Evolutionary conservation across 2,113 vertebrate genomes (phyloP), one percentile per base, ranked within the genome.

Genomic region (Zosterops japonicus): DNA sequence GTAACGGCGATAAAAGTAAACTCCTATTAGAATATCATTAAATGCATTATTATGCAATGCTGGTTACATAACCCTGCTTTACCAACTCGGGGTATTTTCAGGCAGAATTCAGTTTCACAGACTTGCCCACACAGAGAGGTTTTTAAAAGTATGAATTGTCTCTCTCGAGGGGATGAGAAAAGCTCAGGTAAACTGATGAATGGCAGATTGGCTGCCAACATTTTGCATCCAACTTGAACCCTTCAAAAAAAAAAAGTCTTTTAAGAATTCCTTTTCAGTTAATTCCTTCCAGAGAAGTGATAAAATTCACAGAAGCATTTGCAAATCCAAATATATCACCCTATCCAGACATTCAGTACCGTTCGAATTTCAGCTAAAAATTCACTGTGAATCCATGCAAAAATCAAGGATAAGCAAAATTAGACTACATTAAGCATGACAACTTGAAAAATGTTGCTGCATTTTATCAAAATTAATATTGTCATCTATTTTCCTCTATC

Each of bases 11-110:
- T 42, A 92, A 84, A 88, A 96, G 91, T 72, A 87, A 97, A 93
- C 63, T 94, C 83, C 36, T 94, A 71, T 84, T 68, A 82, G 89
- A 89, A 44, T 81, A 93, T 28, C 31, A 29, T 84, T 72, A 84
- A 78, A 83, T 60, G 82, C 44, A 41, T 84, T 67, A 87, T 96
- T 97, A 97, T 82, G 91, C 89, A 95, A 95, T 50, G 1, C 50
- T 16, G 13, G 31, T 95, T 97, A 95, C 42, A 94, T 91, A 95
- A 97, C 50, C 87, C 19, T 11, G 46, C 84, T n/a, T 82, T 69
- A 23, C 82, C 70, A 89, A 50, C 59, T 82, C 71, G 0, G 78
- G 75, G 83, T 72, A 70, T 69, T 93, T 82, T 85, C 93, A 90
- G 89, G 82, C 81, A 91, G 53, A 93, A 91, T 22, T 84, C 60